Conservation (phyloP, 2,113 vertebrate genomes). For the Pardalotus punctatus region DNA sequence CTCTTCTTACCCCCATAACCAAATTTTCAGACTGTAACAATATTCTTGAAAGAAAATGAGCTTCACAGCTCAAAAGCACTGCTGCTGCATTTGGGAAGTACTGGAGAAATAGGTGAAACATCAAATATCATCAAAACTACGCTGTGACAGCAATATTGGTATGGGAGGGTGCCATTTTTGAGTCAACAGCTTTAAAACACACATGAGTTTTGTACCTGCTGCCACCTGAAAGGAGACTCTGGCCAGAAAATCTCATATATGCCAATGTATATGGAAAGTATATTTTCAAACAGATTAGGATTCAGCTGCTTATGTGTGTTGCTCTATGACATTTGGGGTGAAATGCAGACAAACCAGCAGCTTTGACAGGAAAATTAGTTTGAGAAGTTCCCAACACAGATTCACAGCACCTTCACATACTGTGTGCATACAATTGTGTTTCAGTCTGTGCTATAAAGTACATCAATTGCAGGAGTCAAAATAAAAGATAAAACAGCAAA, state of each 20-base stretch:
- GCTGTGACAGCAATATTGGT: neutral
- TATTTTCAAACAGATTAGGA: neutral
- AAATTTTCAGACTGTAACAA: neutral
- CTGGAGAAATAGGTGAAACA: neutral
- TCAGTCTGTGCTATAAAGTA: neutral
- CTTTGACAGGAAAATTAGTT: neutral
- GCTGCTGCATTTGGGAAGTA: neutral
- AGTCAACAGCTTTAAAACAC: neutral
- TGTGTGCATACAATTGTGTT: neutral
- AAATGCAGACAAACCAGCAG: neutral
- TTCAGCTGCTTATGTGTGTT: neutral
- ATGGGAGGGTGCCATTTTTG: neutral
- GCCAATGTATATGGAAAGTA: neutral
- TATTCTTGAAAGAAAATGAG: neutral
- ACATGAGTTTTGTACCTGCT: neutral
- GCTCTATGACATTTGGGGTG: neutral
- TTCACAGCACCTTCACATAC: neutral
- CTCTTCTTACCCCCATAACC: neutral
- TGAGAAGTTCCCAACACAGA: neutral
- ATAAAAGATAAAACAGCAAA: neutral
- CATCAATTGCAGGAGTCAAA: neutral
- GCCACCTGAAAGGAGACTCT: neutral
- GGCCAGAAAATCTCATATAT: neutral
- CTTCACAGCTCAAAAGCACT: neutral
- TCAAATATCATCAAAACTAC: fast-evolving